These are phyloP conservation scores for Petrolisthes cinctipes DNA, from an alignment of 2,888 invertebrate genomes.

Conservation along the genomic window DNA sequence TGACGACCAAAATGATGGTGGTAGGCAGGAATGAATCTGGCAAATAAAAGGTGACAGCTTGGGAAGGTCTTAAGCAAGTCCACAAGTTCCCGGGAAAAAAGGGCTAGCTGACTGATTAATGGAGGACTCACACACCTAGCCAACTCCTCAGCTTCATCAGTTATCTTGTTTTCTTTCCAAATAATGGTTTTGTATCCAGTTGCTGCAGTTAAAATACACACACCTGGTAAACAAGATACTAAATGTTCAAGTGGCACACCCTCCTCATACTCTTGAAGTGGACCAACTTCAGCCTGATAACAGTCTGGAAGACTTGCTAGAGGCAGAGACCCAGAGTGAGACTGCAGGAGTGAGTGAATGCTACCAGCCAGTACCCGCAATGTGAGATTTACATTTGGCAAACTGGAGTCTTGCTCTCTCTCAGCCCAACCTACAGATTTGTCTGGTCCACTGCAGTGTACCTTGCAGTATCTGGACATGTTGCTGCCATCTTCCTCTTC, in stretches of 20 bases:
- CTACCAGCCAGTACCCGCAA: constrained; percentile 77
- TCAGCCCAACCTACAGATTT: constrained; percentile 78
- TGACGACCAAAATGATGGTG: constrained; percentile 97
- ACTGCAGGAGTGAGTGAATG: constrained; percentile 78
- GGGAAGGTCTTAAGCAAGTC: constrained; percentile 86
- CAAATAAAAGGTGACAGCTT: constrained; percentile 84
- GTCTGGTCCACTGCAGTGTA: constrained; percentile 71
- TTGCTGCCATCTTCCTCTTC: constrained; percentile 61
- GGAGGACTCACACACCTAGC: constrained; percentile 76
- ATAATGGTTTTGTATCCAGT: constrained; percentile 74
- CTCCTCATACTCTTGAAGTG: constrained; percentile 74
- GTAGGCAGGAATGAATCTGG: constrained; percentile 92
- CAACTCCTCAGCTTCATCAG: constrained; percentile 63
- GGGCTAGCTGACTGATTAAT: constrained; percentile 79
- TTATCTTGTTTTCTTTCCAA: constrained; percentile 47
- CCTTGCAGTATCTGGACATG: constrained; percentile 66
- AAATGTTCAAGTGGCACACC: constrained; percentile 81
- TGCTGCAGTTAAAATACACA: constrained; percentile 72
- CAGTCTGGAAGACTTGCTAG: constrained; percentile 83
- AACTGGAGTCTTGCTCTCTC: constrained; percentile 76
- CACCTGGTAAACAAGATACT: constrained; percentile 84
- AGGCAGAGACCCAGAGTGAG: constrained; percentile 83
- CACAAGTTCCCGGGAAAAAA: constrained; percentile 88
- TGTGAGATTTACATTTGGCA: constrained; percentile 75
- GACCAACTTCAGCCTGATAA: constrained; percentile 81